Evolutionary conservation across 2,888 invertebrate genomes (phyloP).

Genomic region (Exocentrus adspersus): DNA sequence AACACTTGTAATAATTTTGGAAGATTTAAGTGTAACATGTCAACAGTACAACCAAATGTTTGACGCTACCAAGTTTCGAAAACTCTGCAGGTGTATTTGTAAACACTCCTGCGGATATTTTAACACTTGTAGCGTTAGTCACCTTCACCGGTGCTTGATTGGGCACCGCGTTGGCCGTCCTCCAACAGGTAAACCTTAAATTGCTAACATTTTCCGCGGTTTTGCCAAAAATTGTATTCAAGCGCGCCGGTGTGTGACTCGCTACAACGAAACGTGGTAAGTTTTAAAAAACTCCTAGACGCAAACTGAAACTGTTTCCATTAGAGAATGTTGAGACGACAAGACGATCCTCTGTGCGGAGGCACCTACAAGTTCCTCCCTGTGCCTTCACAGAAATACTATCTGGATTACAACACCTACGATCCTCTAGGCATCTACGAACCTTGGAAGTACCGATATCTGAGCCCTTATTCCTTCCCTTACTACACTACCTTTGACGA

Average conservation of each 20-base stretch:
- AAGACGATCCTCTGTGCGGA: not conserved
- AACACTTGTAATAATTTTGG: too few relatives aligned
- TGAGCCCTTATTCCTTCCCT: slow-evolving; percentile 48
- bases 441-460: slow-evolving; percentile 32
- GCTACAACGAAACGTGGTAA: not conserved
- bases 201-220: not conserved
- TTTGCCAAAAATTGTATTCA: slow-evolving; percentile 13
- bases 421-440: not conserved
- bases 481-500: slow-evolving; percentile 32
- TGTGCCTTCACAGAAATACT: not conserved
- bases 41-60: too few relatives aligned
- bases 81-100: too few relatives aligned
- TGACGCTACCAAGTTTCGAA: too few relatives aligned
- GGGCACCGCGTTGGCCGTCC: not conserved
- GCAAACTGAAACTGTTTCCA: not conserved
- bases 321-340: not conserved
- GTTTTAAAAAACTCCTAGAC: too few relatives aligned
- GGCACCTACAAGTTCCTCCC: not conserved
- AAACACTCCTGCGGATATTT: too few relatives aligned
- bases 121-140: not conserved
- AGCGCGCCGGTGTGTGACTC: not conserved
- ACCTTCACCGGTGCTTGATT: not conserved
- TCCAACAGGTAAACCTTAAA: slow-evolving; percentile 17
- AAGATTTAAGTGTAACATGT: too few relatives aligned
- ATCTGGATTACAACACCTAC: not conserved